Conservation (phyloP, 2,888 invertebrate species). For the Dolomedes plantarius region DNA sequence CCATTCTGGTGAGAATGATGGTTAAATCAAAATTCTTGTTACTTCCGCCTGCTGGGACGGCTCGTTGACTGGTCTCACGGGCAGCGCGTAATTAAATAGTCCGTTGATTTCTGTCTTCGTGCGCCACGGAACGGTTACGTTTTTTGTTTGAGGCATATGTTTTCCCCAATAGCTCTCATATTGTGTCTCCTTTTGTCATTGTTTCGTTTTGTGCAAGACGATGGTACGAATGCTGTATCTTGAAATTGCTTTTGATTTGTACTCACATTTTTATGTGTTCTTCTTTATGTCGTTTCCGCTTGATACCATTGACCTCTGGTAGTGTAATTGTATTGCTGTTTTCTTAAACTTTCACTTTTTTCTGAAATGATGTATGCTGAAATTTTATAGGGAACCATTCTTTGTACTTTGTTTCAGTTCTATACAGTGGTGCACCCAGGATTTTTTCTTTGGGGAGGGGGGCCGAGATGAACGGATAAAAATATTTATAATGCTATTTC, state of each 20-base stretch:
- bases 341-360: no score
- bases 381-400: no score
- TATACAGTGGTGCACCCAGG: no score
- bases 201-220: not conserved
- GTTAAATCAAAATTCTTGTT: not conserved
- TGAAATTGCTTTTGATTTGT: not conserved
- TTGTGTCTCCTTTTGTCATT: not conserved
- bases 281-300: not conserved
- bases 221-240: not conserved
- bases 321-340: no score
- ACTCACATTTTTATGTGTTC: not conserved
- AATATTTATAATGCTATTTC: no score
- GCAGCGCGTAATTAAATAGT: not conserved
- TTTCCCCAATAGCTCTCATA: not conserved
- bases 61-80: not conserved
- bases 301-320: not conserved
- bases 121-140: not conserved
- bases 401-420: no score
- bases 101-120: conserved; percentile 2
- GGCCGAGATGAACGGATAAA: no score
- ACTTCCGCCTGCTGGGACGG: conserved; percentile 19
- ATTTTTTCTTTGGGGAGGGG: no score
- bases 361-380: no score
- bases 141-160: not conserved
- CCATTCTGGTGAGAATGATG: conserved; percentile 5